Evolutionary conservation across 2,888 invertebrate species (phyloP).

Genomic region (Merodon equestris): DNA sequence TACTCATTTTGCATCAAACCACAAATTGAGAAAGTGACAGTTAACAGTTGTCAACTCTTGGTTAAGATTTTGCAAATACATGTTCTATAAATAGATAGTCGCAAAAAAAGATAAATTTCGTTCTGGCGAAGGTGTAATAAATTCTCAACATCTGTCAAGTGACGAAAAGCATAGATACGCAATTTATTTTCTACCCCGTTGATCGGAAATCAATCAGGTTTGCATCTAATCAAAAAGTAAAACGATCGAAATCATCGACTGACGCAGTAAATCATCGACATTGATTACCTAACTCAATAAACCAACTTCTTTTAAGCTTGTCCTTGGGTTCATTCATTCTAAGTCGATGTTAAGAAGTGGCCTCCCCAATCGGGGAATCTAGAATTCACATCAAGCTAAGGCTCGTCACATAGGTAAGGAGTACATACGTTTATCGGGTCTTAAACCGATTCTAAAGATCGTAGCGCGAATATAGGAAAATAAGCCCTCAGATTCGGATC

Average conservation of each 20-base stretch:
- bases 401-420: neutral
- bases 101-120: slow-evolving; percentile 30
- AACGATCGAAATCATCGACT: neutral
- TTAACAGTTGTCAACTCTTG: slow-evolving; percentile 2
- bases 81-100: slow-evolving; percentile 23
- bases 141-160: slow-evolving; percentile 20
- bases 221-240: neutral
- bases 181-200: slow-evolving; percentile 22
- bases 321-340: neutral
- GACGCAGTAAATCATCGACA: slow-evolving; percentile 2
- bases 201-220: neutral
- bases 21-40: too few relatives aligned
- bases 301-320: neutral
- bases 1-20: neutral
- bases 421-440: too few relatives aligned
- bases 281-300: slow-evolving; percentile 33
- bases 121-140: slow-evolving; percentile 26
- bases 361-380: slow-evolving; percentile 32
- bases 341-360: slow-evolving; percentile 21
- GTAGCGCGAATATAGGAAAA: neutral
- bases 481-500: neutral
- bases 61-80: too few relatives aligned
- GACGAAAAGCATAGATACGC: slow-evolving; percentile 31
- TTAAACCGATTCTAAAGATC: neutral
- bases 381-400: neutral